phyloP scores from a whole-genome alignment of 2,113 vertebrate species.

The Pachycephala philippinensis region DNA sequence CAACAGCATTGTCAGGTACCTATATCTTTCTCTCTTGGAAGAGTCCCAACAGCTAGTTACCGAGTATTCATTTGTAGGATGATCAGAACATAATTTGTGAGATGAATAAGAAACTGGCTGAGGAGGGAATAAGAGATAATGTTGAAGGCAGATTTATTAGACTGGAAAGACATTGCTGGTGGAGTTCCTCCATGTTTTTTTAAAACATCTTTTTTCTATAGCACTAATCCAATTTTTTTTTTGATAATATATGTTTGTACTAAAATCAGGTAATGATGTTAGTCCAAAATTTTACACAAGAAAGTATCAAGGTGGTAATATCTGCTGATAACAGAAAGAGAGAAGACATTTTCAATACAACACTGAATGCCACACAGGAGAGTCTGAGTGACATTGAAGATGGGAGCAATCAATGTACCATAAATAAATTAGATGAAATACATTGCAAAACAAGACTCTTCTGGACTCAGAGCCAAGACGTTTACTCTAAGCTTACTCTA shows the following conservation, averaged over 20 bases:
- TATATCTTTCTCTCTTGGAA: neutral
- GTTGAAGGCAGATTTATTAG: neutral
- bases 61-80: neutral
- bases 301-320: neutral
- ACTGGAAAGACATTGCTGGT: neutral
- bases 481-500: neutral
- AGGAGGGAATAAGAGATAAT: neutral
- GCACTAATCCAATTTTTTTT: neutral
- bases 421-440: neutral
- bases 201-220: neutral
- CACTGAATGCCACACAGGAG: neutral
- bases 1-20: rapidly evolving
- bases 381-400: neutral
- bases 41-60: neutral
- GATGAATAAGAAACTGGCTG: neutral
- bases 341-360: neutral
- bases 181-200: neutral
- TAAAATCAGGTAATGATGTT: neutral
- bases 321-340: neutral
- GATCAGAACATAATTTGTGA: neutral
- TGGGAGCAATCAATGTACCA: neutral
- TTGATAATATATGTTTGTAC: neutral
- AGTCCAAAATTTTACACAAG: neutral
- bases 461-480: neutral
- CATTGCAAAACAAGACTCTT: neutral